Evolutionary conservation across 2,797 vertebrate genomes (phyloP).

Genomic region (Spinus pinus): DNA sequence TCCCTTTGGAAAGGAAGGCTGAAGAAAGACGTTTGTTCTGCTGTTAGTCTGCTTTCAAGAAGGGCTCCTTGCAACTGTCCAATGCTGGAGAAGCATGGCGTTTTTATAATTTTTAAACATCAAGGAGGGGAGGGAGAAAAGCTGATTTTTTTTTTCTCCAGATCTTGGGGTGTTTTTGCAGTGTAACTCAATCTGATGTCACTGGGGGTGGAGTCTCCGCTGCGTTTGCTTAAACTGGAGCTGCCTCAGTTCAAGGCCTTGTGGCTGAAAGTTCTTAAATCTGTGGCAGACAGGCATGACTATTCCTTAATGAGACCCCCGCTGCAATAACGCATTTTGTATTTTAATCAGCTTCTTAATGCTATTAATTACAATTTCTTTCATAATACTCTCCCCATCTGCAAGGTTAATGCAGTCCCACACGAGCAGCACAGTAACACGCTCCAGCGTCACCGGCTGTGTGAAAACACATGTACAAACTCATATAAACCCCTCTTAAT

Average conservation of each 20-base stretch:
- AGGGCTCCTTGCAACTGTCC: background rate
- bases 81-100: background rate
- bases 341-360: constrained; percentile 65
- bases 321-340: constrained; percentile 40
- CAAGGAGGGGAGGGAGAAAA: constrained; percentile 21
- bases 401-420: background rate
- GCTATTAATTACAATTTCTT: constrained; percentile 49
- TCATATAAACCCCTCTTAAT: constrained; percentile 29
- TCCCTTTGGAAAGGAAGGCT: background rate
- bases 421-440: background rate
- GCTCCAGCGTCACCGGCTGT: background rate
- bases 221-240: constrained; percentile 64
- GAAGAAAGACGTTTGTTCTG: background rate
- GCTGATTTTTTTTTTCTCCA: background rate
- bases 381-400: constrained; percentile 29
- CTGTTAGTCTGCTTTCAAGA: background rate
- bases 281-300: constrained; percentile 56
- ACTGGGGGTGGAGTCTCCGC: constrained; percentile 54
- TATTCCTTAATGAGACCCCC: constrained; percentile 62
- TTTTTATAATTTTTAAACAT: constrained; percentile 38
- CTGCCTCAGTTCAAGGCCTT: constrained; percentile 68
- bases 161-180: constrained; percentile 60
- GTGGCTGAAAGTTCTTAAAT: constrained; percentile 67
- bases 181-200: constrained; percentile 71
- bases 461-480: constrained; percentile 55